Conservation (phyloP, 2,797 vertebrate species). For the Ambastaia sidthimunki region DNA sequence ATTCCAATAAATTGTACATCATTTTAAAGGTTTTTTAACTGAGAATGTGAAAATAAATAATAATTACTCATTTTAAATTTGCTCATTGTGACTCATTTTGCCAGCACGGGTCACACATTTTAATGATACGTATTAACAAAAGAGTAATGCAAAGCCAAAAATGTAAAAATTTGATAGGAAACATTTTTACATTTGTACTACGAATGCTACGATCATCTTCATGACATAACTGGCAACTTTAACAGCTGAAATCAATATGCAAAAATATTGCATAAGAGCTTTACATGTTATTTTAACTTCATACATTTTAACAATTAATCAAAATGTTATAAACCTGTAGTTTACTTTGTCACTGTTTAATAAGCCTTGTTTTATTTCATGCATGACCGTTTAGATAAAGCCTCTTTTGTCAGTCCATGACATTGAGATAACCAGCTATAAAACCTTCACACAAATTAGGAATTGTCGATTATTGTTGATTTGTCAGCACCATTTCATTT, state of each 20-base stretch:
- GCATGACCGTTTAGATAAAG: neutral
- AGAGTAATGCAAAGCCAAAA: neutral
- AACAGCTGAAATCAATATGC: neutral
- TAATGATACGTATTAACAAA: neutral
- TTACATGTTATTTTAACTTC: neutral
- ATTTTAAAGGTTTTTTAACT: too few species aligned
- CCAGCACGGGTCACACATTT: neutral
- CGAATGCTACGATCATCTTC: slow-evolving; percentile 10
- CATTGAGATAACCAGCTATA: too few species aligned
- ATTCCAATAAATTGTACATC: too few species aligned
- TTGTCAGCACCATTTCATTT: too few species aligned
- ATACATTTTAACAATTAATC: neutral
- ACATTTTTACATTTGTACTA: neutral
- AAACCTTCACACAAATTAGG: too few species aligned
- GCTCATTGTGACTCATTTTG: too few species aligned
- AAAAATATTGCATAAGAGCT: neutral
- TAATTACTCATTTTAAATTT: too few species aligned
- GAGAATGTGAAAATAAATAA: too few species aligned
- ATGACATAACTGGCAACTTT: neutral
- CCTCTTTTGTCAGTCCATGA: neutral
- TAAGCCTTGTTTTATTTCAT: neutral
- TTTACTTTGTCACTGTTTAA: neutral
- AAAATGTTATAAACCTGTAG: neutral
- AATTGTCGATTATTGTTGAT: too few species aligned
- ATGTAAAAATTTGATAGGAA: slow-evolving; percentile 10